phyloP scores from a whole-genome alignment of 1,140 invertebrate genomes.

The Zaprionus davidi region DNA sequence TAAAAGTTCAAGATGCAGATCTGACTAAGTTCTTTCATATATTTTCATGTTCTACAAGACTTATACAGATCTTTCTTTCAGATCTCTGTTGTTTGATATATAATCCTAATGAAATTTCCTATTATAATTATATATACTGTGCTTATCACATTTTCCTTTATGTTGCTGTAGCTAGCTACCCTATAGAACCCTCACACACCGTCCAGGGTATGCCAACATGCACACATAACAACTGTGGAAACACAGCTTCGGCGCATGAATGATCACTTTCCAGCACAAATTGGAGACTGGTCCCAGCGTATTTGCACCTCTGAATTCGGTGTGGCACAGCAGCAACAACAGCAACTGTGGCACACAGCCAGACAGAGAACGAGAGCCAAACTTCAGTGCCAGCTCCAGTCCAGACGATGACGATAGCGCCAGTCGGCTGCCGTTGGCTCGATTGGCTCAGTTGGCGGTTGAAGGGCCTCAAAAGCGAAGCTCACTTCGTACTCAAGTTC shows the following conservation, averaged over 20 bases:
- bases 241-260: conserved; percentile 60
- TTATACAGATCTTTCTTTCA: background rate
- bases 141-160: too few relatives aligned
- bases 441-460: conserved; percentile 26
- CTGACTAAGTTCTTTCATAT: background rate
- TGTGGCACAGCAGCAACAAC: conserved; percentile 59
- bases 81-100: background rate
- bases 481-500: conserved; percentile 56
- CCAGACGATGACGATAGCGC: conserved; percentile 59
- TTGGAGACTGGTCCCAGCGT: conserved; percentile 77
- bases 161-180: background rate
- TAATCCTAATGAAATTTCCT: background rate
- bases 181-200: background rate
- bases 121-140: too few relatives aligned
- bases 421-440: conserved; percentile 63
- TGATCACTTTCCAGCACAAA: conserved; percentile 78
- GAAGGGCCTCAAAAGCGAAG: conserved; percentile 63
- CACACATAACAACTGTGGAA: conserved; percentile 43
- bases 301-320: conserved; percentile 83
- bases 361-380: conserved; percentile 27
- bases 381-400: background rate
- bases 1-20: too few relatives aligned
- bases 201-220: conserved; percentile 36
- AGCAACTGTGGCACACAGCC: conserved; percentile 12
- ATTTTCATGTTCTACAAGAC: too few relatives aligned